A percentile compares a stretch with the other conserved stretches of the same genome.
Evolutionary conservation across 2,113 vertebrate species (phyloP).

Genomic region (Sceloporus tristichus): DNA sequence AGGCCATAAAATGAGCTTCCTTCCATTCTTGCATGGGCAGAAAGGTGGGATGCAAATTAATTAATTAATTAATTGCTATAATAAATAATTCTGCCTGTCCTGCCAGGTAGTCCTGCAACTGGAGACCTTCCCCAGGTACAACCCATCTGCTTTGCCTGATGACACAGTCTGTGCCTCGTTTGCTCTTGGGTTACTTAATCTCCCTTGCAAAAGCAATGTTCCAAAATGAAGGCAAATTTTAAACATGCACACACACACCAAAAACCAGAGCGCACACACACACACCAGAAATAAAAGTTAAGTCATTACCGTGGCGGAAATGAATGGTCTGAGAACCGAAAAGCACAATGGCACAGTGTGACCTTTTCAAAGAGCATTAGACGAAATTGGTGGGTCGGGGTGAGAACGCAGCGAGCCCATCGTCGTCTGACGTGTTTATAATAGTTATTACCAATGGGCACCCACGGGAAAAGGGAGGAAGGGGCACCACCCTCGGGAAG

Average conservation of each 20-base stretch:
- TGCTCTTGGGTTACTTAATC: neutral
- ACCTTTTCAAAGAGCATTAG: constrained; percentile 24
- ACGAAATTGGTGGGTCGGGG: neutral
- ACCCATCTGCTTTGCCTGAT: neutral
- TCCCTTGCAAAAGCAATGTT: constrained; percentile 19
- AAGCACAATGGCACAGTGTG: neutral
- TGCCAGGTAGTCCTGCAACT: neutral
- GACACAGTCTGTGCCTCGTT: constrained; percentile 14
- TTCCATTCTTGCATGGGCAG: too few relatives aligned
- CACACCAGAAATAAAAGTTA: constrained; percentile 13
- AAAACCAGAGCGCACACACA: constrained; percentile 8
- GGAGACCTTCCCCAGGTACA: neutral
- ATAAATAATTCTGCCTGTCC: neutral
- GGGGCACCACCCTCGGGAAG: neutral
- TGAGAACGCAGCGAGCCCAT: neutral
- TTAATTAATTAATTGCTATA: too few relatives aligned
- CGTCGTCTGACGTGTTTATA: constrained; percentile 13
- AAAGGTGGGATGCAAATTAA: too few relatives aligned
- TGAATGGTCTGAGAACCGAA: neutral
- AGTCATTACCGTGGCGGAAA: constrained; percentile 12
- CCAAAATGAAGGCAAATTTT: constrained; percentile 9
- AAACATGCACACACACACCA: neutral
- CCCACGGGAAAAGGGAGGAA: too few relatives aligned
- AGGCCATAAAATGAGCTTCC: too few relatives aligned
- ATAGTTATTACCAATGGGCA: neutral